These are phyloP conservation scores for Polydrusus cervinus DNA, from an alignment of 2,888 invertebrate genomes.

Conservation along the genomic window DNA sequence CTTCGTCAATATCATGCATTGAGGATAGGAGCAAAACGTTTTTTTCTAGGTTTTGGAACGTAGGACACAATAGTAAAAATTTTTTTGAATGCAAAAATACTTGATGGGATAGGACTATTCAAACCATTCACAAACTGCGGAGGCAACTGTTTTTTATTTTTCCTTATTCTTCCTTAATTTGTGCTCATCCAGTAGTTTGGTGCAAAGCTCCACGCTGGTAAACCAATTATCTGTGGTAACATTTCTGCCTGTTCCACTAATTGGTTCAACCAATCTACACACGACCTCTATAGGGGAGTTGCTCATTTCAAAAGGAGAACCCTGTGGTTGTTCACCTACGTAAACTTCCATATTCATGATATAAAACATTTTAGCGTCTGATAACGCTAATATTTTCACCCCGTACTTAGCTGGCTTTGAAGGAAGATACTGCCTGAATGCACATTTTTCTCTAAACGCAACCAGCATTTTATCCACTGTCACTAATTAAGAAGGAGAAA, in stretches of 20 bases:
- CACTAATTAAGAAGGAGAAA: constrained; percentile 58
- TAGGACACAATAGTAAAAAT: background rate
- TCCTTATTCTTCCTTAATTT: constrained; percentile 55
- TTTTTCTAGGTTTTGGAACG: constrained; percentile 25
- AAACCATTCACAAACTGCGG: constrained; percentile 13
- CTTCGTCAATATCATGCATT: constrained; percentile 24
- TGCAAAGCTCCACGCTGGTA: constrained; percentile 24
- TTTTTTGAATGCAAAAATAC: constrained; percentile 10
- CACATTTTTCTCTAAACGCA: constrained; percentile 56
- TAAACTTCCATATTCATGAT: constrained; percentile 58
- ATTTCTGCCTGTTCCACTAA: constrained; percentile 52
- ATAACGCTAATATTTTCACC: constrained; percentile 59
- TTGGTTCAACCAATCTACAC: constrained; percentile 40
- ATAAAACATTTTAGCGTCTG: constrained; percentile 58
- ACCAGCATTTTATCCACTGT: constrained; percentile 61
- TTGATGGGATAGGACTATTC: background rate
- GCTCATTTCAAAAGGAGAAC: constrained; percentile 45
- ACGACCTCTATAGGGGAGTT: constrained; percentile 53
- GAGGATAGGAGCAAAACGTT: constrained; percentile 9
- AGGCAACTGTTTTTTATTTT: constrained; percentile 51
- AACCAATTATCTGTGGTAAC: constrained; percentile 53
- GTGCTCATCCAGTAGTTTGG: constrained; percentile 16
- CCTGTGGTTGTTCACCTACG: constrained; percentile 56
- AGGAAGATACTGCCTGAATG: constrained; percentile 61
- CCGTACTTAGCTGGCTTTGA: constrained; percentile 61